These are phyloP conservation scores for Pampusana beccarii DNA, from an alignment of 2,113 vertebrate species.

Conservation along the genomic window DNA sequence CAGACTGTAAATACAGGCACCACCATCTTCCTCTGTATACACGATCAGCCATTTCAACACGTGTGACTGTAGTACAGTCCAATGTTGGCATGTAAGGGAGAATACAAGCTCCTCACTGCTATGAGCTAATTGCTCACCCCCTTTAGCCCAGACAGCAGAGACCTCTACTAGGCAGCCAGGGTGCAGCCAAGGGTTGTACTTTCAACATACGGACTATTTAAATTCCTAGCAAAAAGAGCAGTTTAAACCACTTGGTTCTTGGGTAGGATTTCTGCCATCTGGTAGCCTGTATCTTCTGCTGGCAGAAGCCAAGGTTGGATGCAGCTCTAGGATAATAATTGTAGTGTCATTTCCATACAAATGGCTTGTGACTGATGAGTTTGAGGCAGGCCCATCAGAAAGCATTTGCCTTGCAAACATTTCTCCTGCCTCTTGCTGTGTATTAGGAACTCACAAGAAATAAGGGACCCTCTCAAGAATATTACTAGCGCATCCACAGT, in stretches of 20 bases:
- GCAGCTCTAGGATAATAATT: constrained; percentile 9
- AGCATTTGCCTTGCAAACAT: neutral
- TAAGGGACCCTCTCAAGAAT: neutral
- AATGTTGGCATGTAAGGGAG: fast-evolving
- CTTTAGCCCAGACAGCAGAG: neutral
- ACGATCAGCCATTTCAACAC: fast-evolving
- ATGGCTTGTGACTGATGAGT: neutral
- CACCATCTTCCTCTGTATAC: neutral
- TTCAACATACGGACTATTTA: constrained; percentile 44
- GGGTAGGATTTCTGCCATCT: constrained; percentile 56
- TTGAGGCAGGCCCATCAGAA: neutral
- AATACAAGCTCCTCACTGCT: neutral
- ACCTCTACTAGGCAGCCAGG: constrained; percentile 4
- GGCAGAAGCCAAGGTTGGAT: constrained; percentile 29
- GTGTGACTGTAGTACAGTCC: neutral
- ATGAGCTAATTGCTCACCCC: neutral
- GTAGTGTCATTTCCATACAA: constrained; percentile 39
- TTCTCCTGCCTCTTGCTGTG: neutral
- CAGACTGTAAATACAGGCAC: neutral
- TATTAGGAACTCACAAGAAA: neutral
- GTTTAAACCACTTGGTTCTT: neutral
- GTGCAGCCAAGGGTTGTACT: neutral
- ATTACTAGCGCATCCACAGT: neutral
- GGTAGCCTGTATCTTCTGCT: constrained; percentile 18
- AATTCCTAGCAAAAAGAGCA: constrained; percentile 54